Conservation (phyloP, 1,140 invertebrate genomes). For the Neuroterus valhalla region DNA sequence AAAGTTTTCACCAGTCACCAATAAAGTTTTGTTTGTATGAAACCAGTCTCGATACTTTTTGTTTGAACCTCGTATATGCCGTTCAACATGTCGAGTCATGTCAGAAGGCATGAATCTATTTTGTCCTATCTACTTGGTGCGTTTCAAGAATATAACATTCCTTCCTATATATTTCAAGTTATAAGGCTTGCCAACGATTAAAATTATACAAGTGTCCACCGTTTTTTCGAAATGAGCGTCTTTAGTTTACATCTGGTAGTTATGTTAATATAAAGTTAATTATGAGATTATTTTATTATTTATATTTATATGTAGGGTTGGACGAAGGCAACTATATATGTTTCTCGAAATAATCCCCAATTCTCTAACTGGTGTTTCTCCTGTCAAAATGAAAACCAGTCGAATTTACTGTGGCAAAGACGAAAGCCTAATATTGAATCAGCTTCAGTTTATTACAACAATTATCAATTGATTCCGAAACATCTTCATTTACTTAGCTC, state of each 20-base stretch:
- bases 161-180: neutral
- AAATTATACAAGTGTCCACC: neutral
- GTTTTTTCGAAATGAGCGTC: neutral
- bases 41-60: no score
- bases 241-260: neutral
- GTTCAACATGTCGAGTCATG: no score
- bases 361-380: neutral
- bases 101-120: constrained; percentile 14
- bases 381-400: neutral
- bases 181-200: constrained; percentile 5
- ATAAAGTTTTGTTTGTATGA: no score
- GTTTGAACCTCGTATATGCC: no score
- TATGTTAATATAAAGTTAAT: neutral
- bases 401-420: constrained; percentile 1
- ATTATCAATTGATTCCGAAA: no score
- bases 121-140: constrained; percentile 21
- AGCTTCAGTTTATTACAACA: no score
- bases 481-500: no score
- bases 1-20: no score
- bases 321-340: neutral
- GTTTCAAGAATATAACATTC: constrained; percentile 16
- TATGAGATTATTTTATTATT: neutral
- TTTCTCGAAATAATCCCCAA: neutral
- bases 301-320: neutral
- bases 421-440: neutral